phyloP scores from a whole-genome alignment of 2,888 invertebrate species.

The Acanthococcus lagerstroemiae region DNA sequence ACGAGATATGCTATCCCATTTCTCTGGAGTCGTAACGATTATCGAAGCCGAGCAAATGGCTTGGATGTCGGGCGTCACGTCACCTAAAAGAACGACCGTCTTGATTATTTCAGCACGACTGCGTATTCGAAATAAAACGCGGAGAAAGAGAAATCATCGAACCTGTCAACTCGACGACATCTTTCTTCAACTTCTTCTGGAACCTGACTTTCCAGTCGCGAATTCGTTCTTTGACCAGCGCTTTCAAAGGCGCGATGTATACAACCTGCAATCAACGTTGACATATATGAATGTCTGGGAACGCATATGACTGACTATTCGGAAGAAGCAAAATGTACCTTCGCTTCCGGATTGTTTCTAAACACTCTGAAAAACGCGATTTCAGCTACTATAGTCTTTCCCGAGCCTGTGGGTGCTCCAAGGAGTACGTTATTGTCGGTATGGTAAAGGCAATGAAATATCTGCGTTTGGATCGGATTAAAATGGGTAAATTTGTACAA shows the following conservation, averaged over 20 bases:
- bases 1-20: slow-evolving; percentile 98
- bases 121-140: neutral
- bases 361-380: slow-evolving; percentile 92
- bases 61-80: slow-evolving; percentile 72
- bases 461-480: slow-evolving; percentile 97
- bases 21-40: slow-evolving; percentile 98
- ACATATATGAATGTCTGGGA: neutral
- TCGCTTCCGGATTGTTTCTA: slow-evolving; percentile 63
- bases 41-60: slow-evolving; percentile 77
- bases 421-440: slow-evolving; percentile 86
- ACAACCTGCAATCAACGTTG: slow-evolving; percentile 55
- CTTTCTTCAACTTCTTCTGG: slow-evolving; percentile 59
- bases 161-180: slow-evolving; percentile 92
- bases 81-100: slow-evolving; percentile 38
- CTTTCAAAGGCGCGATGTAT: slow-evolving; percentile 97
- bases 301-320: neutral
- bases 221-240: slow-evolving; percentile 90
- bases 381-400: slow-evolving; percentile 97
- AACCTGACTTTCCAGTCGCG: slow-evolving; percentile 86
- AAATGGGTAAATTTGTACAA: slow-evolving; percentile 89
- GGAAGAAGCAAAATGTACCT: slow-evolving; percentile 45
- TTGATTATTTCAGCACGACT: neutral
- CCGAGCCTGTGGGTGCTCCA: slow-evolving; percentile 93
- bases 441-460: slow-evolving; percentile 92
- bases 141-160: slow-evolving; percentile 42